Conservation (phyloP, 2,113 vertebrate genomes). For the Dendropsophus ebraccatus region DNA sequence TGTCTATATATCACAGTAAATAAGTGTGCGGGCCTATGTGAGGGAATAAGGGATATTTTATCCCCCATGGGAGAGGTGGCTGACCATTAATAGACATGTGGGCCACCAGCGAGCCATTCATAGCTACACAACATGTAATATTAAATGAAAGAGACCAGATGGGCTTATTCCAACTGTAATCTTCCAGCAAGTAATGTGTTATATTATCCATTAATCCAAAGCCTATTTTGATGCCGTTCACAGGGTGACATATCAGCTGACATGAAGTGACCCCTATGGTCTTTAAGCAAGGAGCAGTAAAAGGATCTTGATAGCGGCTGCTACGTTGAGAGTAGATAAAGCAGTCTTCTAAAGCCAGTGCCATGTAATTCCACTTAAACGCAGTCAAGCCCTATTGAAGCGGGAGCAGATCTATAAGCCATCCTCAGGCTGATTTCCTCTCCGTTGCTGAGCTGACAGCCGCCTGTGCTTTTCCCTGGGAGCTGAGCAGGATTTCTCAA, state of each 20-base stretch:
- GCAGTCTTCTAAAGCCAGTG: slow-evolving; percentile 70
- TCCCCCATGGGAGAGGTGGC: slow-evolving; percentile 61
- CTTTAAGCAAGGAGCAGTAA: slow-evolving; percentile 63
- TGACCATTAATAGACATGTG: slow-evolving; percentile 60
- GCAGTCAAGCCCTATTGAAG: slow-evolving; percentile 73
- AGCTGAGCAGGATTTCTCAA: background rate
- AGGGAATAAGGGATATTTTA: slow-evolving; percentile 53
- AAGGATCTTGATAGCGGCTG: slow-evolving; percentile 63
- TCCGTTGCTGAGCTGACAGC: slow-evolving; percentile 67
- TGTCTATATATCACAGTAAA: slow-evolving; percentile 60
- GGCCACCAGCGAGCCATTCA: slow-evolving; percentile 54
- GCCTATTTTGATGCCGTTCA: slow-evolving; percentile 61
- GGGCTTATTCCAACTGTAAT: slow-evolving; percentile 44
- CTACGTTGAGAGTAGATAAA: slow-evolving; percentile 74
- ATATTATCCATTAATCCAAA: slow-evolving; percentile 51
- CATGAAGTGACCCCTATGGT: slow-evolving; percentile 52
- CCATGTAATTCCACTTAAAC: slow-evolving; percentile 77
- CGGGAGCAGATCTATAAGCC: slow-evolving; percentile 74
- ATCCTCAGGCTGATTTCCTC: slow-evolving; percentile 77
- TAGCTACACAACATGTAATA: slow-evolving; percentile 22
- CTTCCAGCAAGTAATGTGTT: slow-evolving; percentile 36
- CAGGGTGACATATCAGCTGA: slow-evolving; percentile 62
- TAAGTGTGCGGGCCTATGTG: slow-evolving; percentile 31
- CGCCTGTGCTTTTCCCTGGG: slow-evolving; percentile 57
- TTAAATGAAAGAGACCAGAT: slow-evolving; percentile 36